phyloP scores from a whole-genome alignment of 2,888 invertebrate species.

The Pterostichus madidus region DNA sequence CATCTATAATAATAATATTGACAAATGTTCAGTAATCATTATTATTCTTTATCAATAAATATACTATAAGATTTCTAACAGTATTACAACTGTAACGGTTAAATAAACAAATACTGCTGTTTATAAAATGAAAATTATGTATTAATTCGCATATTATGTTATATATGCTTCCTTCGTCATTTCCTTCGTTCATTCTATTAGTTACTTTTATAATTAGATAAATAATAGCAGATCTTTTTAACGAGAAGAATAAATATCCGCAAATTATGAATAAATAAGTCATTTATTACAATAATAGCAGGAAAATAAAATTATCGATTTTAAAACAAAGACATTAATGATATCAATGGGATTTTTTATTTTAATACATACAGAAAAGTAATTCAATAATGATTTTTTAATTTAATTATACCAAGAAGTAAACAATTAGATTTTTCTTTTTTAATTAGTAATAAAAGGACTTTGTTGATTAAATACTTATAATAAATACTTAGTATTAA shows the following conservation, averaged over 20 bases:
- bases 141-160: constrained; percentile 25
- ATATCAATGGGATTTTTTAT: constrained; percentile 20
- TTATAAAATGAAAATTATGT: not conserved
- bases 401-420: not conserved
- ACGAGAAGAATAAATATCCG: constrained; percentile 16
- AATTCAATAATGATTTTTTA: not conserved
- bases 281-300: constrained; percentile 41
- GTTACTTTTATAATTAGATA: constrained; percentile 35
- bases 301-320: constrained; percentile 38
- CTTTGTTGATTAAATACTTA: not conserved
- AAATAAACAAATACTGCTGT: not conserved
- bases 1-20: not conserved
- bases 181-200: constrained; percentile 33
- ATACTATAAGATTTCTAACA: constrained; percentile 12
- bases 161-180: constrained; percentile 12
- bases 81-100: constrained; percentile 30
- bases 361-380: not conserved
- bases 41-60: constrained; percentile 19
- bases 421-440: not conserved
- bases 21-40: constrained; percentile 33
- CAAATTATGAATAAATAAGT: constrained; percentile 47
- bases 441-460: not conserved
- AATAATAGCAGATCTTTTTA: constrained; percentile 36
- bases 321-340: constrained; percentile 9
- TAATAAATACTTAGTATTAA: no score